phyloP scores from a whole-genome alignment of 92 coral and sea anemone species.

The Plumapathes pennacea region DNA sequence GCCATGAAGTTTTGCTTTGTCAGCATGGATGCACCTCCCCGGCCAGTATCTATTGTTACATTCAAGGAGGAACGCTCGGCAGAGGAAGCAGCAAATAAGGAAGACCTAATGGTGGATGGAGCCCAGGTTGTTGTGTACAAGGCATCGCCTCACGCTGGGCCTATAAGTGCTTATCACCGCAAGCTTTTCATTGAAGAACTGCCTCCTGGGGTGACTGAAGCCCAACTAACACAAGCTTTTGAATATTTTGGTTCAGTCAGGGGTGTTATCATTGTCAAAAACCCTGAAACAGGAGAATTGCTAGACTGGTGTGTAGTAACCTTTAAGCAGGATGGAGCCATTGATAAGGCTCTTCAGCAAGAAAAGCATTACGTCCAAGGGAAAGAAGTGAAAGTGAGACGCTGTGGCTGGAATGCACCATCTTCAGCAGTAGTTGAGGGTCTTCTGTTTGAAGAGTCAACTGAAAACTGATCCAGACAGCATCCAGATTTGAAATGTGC shows the following conservation, averaged over 20 bases:
- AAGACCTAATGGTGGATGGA: not conserved
- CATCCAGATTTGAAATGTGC: too few relatives aligned
- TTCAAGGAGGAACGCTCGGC: too few relatives aligned
- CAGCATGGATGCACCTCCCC: not conserved
- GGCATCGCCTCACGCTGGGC: too few relatives aligned
- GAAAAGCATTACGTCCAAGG: not conserved
- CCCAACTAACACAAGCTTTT: constrained; percentile 26
- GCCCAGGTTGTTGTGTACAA: not conserved
- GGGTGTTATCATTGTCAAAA: constrained; percentile 3
- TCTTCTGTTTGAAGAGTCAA: too few relatives aligned
- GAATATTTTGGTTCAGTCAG: constrained; percentile 40
- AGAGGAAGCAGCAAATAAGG: not conserved
- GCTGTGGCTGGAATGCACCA: constrained; percentile 16
- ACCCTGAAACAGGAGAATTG: not conserved
- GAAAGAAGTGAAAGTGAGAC: not conserved
- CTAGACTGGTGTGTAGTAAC: constrained; percentile 21
- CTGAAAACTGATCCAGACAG: too few relatives aligned
- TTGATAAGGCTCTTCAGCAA: constrained; percentile 6
- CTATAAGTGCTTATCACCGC: not conserved
- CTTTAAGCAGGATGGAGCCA: constrained; percentile 1
- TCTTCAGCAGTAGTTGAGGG: too few relatives aligned
- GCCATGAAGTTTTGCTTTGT: constrained; percentile 21
- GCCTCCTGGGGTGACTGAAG: constrained; percentile 8
- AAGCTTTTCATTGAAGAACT: constrained; percentile 27
- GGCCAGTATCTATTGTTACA: not conserved